Percentiles rank a stretch among this genome's conserved stretches.
phyloP scores from a whole-genome alignment of 2,113 vertebrate species.

The Pterocles burchelli region DNA sequence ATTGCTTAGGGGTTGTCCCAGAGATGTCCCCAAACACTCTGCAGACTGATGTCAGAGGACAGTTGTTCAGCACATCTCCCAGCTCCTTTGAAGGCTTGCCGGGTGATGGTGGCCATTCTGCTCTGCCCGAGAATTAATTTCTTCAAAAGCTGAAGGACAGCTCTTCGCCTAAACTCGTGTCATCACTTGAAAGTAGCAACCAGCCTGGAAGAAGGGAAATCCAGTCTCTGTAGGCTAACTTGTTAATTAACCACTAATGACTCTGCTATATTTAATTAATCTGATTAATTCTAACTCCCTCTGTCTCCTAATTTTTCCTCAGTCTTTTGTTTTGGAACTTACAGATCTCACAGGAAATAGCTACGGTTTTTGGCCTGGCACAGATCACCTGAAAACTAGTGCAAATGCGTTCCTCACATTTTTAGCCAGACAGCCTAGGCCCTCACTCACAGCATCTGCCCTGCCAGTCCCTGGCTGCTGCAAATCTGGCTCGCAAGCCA shows the following conservation, averaged over 20 bases:
- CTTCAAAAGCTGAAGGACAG: background rate
- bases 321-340: background rate
- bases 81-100: accelerated
- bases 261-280: background rate
- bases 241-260: background rate
- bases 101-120: background rate
- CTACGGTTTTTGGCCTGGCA: background rate
- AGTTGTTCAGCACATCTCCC: background rate
- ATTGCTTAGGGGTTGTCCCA: background rate
- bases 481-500: background rate
- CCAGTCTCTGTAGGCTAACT: background rate
- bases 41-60: background rate
- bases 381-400: background rate
- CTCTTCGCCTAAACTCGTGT: background rate
- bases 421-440: background rate
- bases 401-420: background rate
- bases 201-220: background rate
- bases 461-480: background rate
- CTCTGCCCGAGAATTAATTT: background rate
- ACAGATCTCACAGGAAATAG: background rate
- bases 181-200: background rate
- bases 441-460: accelerated
- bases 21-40: background rate
- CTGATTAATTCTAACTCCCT: background rate
- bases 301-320: background rate